Evolutionary conservation across 2,888 invertebrate genomes (phyloP).

Genomic region (Flabesymbios commensalis): DNA sequence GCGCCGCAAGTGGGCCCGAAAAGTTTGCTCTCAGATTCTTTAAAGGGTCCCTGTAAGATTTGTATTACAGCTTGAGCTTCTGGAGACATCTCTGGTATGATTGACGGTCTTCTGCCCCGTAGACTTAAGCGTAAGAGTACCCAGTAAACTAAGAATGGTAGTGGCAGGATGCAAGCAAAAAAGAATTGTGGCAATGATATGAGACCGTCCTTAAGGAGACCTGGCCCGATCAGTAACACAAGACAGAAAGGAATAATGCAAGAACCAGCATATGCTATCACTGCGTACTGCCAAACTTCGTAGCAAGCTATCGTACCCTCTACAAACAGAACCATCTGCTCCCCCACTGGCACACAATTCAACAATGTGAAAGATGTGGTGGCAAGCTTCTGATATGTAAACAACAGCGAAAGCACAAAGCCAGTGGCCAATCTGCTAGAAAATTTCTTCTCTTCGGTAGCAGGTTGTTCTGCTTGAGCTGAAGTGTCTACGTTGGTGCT

Average conservation of each 20-base stretch:
- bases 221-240: conserved; percentile 34
- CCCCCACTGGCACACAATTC: conserved; percentile 36
- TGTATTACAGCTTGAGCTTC: conserved; percentile 30
- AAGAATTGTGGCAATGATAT: conserved; percentile 34
- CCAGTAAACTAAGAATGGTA: conserved; percentile 36
- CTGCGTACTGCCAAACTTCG: conserved; percentile 34
- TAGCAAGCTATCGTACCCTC: conserved; percentile 33
- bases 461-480: too few relatives aligned
- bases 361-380: conserved; percentile 34
- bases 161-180: conserved; percentile 32
- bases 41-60: conserved; percentile 37
- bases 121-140: conserved; percentile 19
- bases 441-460: too few relatives aligned
- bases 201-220: conserved; percentile 31
- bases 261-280: conserved; percentile 29
- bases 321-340: conserved; percentile 28
- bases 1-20: conserved; percentile 34
- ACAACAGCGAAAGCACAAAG: conserved; percentile 33
- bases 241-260: conserved; percentile 36
- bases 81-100: conserved; percentile 2
- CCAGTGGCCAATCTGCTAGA: conserved; percentile 31
- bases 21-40: conserved; percentile 17
- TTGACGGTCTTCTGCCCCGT: conserved; percentile 12
- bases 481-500: too few relatives aligned
- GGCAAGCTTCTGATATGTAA: conserved; percentile 36